Evolutionary conservation across 2,888 invertebrate species (phyloP).

Genomic region (Nysson spinosus): DNA sequence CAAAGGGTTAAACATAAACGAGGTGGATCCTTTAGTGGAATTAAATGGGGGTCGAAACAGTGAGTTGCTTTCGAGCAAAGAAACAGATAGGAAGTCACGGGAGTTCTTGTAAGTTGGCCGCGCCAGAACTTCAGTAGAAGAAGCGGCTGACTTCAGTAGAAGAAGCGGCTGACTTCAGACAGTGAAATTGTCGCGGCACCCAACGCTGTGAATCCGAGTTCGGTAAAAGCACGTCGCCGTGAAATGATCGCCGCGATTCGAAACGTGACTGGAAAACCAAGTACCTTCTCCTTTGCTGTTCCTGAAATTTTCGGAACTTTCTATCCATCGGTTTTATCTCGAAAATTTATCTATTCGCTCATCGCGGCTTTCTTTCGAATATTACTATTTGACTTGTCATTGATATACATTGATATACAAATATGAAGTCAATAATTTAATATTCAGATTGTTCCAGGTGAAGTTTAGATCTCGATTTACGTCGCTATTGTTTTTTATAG

Average conservation of each 20-base stretch:
- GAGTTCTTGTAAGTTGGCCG: slow-evolving; percentile 27
- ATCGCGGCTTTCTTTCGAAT: neutral
- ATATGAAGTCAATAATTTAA: no score
- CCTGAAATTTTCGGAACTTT: slow-evolving; percentile 46
- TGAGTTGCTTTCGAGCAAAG: no score
- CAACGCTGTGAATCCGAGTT: slow-evolving; percentile 23
- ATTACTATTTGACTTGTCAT: no score
- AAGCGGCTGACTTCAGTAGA: slow-evolving; percentile 21
- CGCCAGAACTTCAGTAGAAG: no score
- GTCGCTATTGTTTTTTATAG: no score
- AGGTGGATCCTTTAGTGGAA: no score
- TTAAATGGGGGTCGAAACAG: no score
- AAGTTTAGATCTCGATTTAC: no score
- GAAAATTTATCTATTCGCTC: slow-evolving; percentile 23
- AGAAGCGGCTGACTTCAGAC: slow-evolving; percentile 29
- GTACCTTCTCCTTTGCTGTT: slow-evolving; percentile 16
- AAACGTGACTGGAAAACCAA: slow-evolving; percentile 55
- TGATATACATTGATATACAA: neutral
- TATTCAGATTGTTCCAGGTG: no score
- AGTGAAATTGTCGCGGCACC: slow-evolving; percentile 46
- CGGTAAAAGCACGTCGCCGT: slow-evolving; percentile 51
- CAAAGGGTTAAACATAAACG: no score
- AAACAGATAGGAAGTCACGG: no score
- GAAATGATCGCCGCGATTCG: slow-evolving; percentile 60
- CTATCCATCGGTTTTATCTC: slow-evolving; percentile 33